Evolutionary conservation across 2,888 invertebrate species (phyloP).

Genomic region (Euzetes globulus): DNA sequence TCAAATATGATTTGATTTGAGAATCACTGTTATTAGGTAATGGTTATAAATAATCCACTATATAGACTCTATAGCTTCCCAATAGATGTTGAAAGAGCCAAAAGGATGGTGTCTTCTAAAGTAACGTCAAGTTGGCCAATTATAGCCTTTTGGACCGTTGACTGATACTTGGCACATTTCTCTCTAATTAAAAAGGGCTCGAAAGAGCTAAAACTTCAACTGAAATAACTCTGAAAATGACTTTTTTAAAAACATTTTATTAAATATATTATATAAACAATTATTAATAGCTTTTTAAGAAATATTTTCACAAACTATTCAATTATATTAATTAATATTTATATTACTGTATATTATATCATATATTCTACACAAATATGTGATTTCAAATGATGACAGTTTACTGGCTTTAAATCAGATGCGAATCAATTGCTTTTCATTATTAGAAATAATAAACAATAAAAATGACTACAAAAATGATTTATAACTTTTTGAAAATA

Average conservation of each 20-base stretch:
- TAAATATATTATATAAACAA: background rate
- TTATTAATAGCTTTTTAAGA: background rate
- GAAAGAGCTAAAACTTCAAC: background rate
- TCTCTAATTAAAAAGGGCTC: too few relatives aligned
- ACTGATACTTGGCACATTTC: too few relatives aligned
- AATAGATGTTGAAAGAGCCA: too few relatives aligned
- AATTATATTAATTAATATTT: background rate
- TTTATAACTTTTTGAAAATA: background rate
- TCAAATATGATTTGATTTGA: too few relatives aligned
- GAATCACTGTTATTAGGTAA: too few relatives aligned
- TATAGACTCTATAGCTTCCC: too few relatives aligned
- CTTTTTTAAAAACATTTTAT: background rate
- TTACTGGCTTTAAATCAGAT: background rate
- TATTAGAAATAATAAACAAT: background rate
- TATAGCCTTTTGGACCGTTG: too few relatives aligned
- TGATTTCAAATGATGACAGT: background rate
- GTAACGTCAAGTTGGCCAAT: too few relatives aligned
- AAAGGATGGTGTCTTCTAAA: too few relatives aligned
- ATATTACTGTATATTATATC: background rate
- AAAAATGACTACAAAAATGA: constrained; percentile 1
- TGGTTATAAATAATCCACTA: too few relatives aligned
- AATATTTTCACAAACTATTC: background rate
- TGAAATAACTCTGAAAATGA: background rate
- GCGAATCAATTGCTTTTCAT: background rate
- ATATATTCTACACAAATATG: background rate